Evolutionary conservation across 2,888 invertebrate species (phyloP).

Genomic region (Sminthurinus aureus): DNA sequence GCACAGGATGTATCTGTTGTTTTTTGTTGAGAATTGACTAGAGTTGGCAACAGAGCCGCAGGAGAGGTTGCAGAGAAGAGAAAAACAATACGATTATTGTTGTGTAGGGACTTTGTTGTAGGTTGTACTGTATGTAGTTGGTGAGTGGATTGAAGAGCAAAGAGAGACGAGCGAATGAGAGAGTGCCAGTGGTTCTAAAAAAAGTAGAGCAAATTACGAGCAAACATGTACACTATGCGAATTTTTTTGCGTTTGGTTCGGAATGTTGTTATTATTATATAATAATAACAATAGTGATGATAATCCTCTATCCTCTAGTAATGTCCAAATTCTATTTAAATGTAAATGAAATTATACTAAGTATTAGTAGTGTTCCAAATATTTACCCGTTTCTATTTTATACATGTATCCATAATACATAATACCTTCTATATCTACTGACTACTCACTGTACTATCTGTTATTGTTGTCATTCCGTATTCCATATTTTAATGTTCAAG

Average conservation of each 20-base stretch:
- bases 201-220: constrained; percentile 3
- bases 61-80: background rate
- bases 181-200: background rate
- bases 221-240: background rate
- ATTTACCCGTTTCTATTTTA: no score
- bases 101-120: background rate
- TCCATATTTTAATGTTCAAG: background rate
- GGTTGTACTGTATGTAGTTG: background rate
- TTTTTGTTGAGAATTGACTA: background rate
- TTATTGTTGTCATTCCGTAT: background rate
- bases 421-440: no score
- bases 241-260: background rate
- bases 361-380: no score
- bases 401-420: no score
- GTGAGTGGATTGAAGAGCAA: no score
- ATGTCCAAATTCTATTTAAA: background rate
- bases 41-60: background rate
- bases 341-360: background rate
- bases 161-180: no score
- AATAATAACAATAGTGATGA: background rate
- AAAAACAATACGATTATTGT: background rate
- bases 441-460: no score
- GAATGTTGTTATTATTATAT: background rate
- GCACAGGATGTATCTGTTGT: background rate
- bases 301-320: background rate